A percentile compares a stretch with the other conserved stretches of the same genome.
Conservation (phyloP, 2,113 vertebrate species). For the Aleadryas rufinucha region DNA sequence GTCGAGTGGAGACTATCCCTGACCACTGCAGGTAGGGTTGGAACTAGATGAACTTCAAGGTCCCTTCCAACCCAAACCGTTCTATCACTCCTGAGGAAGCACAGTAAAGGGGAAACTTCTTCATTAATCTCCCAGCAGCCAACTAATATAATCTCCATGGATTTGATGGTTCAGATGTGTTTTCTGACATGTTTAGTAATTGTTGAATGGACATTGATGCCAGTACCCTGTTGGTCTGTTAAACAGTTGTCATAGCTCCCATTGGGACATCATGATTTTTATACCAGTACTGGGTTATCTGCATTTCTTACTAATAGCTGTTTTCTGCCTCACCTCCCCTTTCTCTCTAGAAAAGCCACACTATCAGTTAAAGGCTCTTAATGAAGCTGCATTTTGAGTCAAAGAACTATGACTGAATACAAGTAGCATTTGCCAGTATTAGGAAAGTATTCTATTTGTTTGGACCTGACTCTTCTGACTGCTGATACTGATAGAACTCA, state of each 20-base stretch:
- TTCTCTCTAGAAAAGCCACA: not conserved
- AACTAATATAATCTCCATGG: not conserved
- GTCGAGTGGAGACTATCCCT: not conserved
- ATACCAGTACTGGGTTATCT: not conserved
- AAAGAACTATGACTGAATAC: not conserved
- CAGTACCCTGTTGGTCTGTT: fast-evolving
- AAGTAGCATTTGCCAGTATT: not conserved
- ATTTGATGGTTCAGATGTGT: not conserved
- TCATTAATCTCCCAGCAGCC: not conserved
- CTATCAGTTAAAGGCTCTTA: not conserved
- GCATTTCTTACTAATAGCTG: not conserved
- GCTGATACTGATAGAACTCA: not conserved
- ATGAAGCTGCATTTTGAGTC: not conserved
- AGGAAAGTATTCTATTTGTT: not conserved
- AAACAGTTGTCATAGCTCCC: fast-evolving
- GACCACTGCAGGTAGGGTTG: not conserved
- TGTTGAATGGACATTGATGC: fast-evolving
- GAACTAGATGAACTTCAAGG: not conserved
- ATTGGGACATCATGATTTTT: not conserved
- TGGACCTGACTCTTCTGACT: not conserved
- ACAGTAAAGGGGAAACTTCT: not conserved
- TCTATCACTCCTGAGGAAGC: not conserved
- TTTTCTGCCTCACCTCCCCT: not conserved
- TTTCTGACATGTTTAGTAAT: not conserved
- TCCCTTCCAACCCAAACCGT: not conserved